A percentile compares a stretch with the other conserved stretches of the same genome.
Evolutionary conservation across 2,113 vertebrate genomes (phyloP).

Genomic region (Amblyornis subalaris): DNA sequence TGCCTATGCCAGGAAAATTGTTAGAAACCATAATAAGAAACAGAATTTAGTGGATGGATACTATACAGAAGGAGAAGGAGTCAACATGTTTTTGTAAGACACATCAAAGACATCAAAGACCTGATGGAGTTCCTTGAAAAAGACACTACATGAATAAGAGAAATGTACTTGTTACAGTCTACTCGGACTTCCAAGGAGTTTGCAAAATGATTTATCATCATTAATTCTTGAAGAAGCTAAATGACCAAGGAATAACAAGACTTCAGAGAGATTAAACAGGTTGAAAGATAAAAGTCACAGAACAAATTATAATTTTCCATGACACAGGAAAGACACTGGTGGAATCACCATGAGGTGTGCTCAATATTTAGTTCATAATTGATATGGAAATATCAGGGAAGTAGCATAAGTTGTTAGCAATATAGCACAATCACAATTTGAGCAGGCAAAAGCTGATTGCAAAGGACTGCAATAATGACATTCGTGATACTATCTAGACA

Average conservation of each 20-base stretch:
- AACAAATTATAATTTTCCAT: background rate
- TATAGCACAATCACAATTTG: fast-evolving
- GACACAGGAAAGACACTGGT: background rate
- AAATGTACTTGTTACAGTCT: background rate
- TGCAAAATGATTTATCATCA: background rate
- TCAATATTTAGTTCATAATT: background rate
- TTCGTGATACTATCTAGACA: background rate
- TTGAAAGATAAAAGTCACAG: background rate
- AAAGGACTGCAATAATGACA: background rate
- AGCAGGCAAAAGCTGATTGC: background rate
- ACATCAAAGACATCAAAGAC: background rate
- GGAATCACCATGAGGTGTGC: background rate
- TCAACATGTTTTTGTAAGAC: background rate
- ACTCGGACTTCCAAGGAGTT: background rate
- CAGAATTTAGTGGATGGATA: background rate
- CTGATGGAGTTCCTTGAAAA: background rate
- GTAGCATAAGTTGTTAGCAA: background rate
- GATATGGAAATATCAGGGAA: background rate
- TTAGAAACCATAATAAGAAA: background rate
- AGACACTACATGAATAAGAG: background rate
- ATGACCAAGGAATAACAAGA: background rate
- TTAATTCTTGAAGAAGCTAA: background rate
- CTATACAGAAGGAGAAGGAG: background rate
- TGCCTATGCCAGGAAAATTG: background rate
- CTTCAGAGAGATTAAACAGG: background rate